Conservation (phyloP, 2,888 invertebrate genomes). For the Julus scanicus region DNA sequence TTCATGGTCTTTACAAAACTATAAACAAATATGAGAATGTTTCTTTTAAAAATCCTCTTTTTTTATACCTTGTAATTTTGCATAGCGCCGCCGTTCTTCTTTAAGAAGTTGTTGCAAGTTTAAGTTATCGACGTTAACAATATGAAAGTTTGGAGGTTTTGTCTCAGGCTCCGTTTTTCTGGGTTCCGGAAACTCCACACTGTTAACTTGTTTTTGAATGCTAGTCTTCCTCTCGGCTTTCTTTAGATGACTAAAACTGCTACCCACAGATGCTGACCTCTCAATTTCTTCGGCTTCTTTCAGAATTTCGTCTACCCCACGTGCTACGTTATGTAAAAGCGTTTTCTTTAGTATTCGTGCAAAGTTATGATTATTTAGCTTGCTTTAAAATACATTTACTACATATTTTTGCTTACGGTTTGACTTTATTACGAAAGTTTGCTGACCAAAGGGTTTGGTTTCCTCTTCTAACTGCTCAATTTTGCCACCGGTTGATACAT, state of each 20-base stretch:
- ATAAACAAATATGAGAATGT: too few relatives aligned
- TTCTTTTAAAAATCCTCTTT: too few relatives aligned
- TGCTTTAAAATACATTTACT: too few relatives aligned
- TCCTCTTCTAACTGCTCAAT: background rate
- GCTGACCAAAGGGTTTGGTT: background rate
- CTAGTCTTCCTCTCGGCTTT: background rate
- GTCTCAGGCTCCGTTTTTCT: background rate
- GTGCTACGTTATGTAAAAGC: background rate
- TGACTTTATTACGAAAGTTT: conserved; percentile 12
- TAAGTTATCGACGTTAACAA: background rate
- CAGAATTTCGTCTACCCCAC: conserved; percentile 25
- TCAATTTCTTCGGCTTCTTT: conserved; percentile 48
- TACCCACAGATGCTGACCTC: background rate
- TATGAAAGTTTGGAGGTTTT: background rate
- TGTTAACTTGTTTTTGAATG: background rate
- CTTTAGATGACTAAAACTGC: background rate
- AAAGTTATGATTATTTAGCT: too few relatives aligned
- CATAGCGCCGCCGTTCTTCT: conserved; percentile 19
- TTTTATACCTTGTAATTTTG: conserved; percentile 6
- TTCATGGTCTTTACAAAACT: too few relatives aligned
- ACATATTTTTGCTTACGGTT: background rate
- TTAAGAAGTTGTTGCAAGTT: conserved; percentile 40
- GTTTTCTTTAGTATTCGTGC: background rate
- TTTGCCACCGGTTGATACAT: background rate
- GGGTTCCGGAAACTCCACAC: background rate